Conservation (phyloP, 2,797 vertebrate genomes). For the Glossophaga mutica region DNA sequence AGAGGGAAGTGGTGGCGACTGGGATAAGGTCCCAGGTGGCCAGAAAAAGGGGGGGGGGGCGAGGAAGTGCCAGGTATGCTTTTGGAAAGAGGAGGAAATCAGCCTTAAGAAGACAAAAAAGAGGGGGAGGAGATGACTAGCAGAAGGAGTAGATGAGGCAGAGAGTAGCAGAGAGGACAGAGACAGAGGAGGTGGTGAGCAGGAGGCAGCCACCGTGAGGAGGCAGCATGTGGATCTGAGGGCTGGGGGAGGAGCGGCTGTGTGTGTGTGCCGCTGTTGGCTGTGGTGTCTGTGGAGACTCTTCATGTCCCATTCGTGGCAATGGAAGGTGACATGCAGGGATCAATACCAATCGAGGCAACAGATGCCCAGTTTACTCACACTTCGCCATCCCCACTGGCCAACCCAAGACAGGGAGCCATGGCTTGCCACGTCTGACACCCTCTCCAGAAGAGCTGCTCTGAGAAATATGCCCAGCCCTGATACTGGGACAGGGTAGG, state of each 20-base stretch:
- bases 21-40: background rate
- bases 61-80: background rate
- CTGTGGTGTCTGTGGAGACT: slow-evolving; percentile 29
- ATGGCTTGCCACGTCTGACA: background rate
- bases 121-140: background rate
- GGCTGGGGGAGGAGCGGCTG: background rate
- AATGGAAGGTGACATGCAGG: slow-evolving; percentile 74
- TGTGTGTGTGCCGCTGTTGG: background rate
- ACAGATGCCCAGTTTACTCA: slow-evolving; percentile 69
- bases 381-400: background rate
- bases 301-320: slow-evolving; percentile 76
- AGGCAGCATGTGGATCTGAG: background rate
- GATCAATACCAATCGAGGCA: slow-evolving; percentile 73
- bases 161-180: background rate
- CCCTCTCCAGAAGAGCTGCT: background rate
- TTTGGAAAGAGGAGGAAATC: background rate
- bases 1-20: background rate
- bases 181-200: background rate
- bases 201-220: background rate
- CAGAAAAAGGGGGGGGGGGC: background rate
- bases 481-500: background rate
- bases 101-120: background rate
- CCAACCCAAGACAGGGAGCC: background rate
- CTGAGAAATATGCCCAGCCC: background rate
- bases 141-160: background rate